Evolutionary conservation across 1,140 invertebrate genomes (phyloP).

Genomic region (Arion vulgaris): DNA sequence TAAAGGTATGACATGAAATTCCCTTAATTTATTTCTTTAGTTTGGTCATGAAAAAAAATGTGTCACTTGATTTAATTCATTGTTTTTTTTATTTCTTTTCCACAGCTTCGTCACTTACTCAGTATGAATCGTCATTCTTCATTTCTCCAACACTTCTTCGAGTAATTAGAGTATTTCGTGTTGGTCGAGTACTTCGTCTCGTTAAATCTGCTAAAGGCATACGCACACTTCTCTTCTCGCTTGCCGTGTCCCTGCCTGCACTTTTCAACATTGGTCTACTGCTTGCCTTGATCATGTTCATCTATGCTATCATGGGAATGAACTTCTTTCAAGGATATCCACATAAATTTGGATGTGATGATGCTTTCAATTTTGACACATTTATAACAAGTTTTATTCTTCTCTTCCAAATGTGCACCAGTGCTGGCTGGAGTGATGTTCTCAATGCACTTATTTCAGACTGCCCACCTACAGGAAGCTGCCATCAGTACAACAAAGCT

Average conservation of each 20-base stretch:
- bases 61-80: no score
- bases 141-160: slow-evolving; percentile 96
- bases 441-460: slow-evolving; percentile 96
- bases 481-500: slow-evolving; percentile 92
- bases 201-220: slow-evolving; percentile 97
- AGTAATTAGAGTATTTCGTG: slow-evolving; percentile 97
- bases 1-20: no score
- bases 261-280: slow-evolving; percentile 98
- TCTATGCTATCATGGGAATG: slow-evolving; percentile 99
- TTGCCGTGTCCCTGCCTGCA: slow-evolving; percentile 97
- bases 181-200: slow-evolving; percentile 94
- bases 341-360: slow-evolving; percentile 91
- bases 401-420: slow-evolving; percentile 98
- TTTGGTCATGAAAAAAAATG: no score
- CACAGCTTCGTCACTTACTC: slow-evolving; percentile 92
- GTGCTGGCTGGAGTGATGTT: slow-evolving; percentile 96
- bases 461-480: slow-evolving; percentile 71
- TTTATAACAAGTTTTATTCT: slow-evolving; percentile 98
- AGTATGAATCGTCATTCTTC: slow-evolving; percentile 97
- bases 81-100: slow-evolving; percentile 56
- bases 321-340: slow-evolving; percentile 99
- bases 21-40: no score
- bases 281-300: slow-evolving; percentile 98
- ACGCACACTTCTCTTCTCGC: slow-evolving; percentile 94
- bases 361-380: slow-evolving; percentile 99